Percentiles rank a stretch among this genome's conserved stretches.
Conservation (phyloP, 2,113 vertebrate genomes). For the Lophius piscatorius region DNA sequence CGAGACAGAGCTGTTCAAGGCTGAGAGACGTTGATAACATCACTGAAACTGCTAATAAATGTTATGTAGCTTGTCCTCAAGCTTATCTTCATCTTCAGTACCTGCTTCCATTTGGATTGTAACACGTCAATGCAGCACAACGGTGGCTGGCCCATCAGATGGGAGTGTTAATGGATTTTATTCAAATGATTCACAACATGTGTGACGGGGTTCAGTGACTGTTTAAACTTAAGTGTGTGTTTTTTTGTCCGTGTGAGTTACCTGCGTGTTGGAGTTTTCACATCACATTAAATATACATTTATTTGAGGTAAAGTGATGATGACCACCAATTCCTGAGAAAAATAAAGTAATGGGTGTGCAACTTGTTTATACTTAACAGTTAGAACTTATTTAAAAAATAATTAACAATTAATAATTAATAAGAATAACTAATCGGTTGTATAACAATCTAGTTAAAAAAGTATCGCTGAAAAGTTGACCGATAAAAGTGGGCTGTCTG, state of each 20-base stretch:
- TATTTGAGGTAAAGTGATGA: too few species aligned
- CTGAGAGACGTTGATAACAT: conserved; percentile 66
- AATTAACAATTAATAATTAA: too few species aligned
- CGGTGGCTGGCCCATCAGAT: conserved; percentile 30
- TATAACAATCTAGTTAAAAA: too few species aligned
- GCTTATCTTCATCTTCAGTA: conserved; percentile 64
- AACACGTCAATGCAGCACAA: conserved; percentile 22
- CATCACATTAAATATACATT: too few species aligned
- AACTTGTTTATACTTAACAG: too few species aligned
- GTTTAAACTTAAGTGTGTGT: conserved; percentile 1
- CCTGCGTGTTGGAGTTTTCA: conserved; percentile 4
- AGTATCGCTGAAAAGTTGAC: too few species aligned
- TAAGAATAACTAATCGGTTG: too few species aligned
- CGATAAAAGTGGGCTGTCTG: too few species aligned
- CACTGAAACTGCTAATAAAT: conserved; percentile 42
- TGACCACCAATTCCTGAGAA: too few species aligned
- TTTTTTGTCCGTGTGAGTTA: not conserved
- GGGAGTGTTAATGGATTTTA: conserved; percentile 32
- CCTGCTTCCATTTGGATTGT: conserved; percentile 34
- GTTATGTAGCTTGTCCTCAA: conserved; percentile 16
- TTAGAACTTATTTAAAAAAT: too few species aligned
- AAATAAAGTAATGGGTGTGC: too few species aligned
- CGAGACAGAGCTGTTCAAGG: conserved; percentile 23
- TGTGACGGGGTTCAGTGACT: conserved; percentile 43
- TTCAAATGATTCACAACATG: conserved; percentile 32